Evolutionary conservation across 2,888 invertebrate genomes (phyloP), one percentile per base, ranked within the genome.

Genomic region (Macrophya alboannulata): DNA sequence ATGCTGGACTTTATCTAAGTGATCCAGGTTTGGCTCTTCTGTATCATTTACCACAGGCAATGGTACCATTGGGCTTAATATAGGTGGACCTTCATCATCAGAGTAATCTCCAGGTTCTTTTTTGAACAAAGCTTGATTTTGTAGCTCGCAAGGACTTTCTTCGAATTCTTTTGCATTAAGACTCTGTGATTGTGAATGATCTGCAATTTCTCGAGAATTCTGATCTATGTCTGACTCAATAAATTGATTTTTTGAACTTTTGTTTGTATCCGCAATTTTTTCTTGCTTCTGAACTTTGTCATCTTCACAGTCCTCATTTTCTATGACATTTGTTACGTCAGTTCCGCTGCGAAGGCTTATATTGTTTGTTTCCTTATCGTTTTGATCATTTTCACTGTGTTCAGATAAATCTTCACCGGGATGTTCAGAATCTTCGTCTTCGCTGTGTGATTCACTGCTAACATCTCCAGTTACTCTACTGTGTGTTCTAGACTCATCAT

Each of bases 21-120:
- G 62, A 81, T 68, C 40, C 10, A 10, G 65, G 37, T 82, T 77
- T 25, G 71, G 85, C 15, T 89, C 86, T 10, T 25, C 74, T 37
- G 55, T 10, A 17, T 88, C 87, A 62, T 89, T 87, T 40, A 88
- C 88, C 12, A 87, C 79, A 48, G 90, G 87, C 17, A 92, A 86
- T 4, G 93, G 93, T 90, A 93, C 90, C 88, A 93, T 92, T 0
- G 93, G 93, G 86, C 93, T 93, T 37, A 93, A 86, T 12, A 92
- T 89, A 0, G 93, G 93, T 4, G 93, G 92, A 4, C 92, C 93
- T 43, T 93, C 93, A 15, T 93, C 93, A 8, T 93, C 93, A 2
- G 89, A 89, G 48, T 90, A 90, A 72, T 90, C 91, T 48, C 65
- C 25, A 68, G 51, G 71, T 68, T 83, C 83, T 48, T 68, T 68